A percentile compares a stretch with the other conserved stretches of the same genome.
Evolutionary conservation across 2,888 invertebrate genomes (phyloP).

Genomic region (Deilephila elpenor): DNA sequence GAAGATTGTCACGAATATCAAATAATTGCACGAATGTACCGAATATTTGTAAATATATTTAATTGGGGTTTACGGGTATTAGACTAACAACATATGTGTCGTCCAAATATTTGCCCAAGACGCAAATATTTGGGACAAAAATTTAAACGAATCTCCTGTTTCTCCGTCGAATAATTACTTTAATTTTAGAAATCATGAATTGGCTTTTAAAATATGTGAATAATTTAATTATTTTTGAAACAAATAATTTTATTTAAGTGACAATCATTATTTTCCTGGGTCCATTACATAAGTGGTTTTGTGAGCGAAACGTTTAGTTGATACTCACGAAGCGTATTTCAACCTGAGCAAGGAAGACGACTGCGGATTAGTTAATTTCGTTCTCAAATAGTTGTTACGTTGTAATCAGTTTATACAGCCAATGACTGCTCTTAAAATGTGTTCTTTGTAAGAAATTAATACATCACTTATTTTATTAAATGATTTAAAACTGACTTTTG

Average conservation of each 20-base stretch:
- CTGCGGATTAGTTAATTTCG: slow-evolving; percentile 41
- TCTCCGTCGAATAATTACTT: neutral
- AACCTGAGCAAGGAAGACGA: slow-evolving; percentile 32
- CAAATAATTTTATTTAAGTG: neutral
- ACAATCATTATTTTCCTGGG: neutral
- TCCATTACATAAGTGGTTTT: neutral
- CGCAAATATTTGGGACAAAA: neutral
- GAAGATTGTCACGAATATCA: slow-evolving; percentile 1
- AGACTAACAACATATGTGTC: neutral
- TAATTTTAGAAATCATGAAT: no score
- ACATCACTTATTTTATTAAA: slow-evolving; percentile 85
- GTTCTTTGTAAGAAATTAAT: slow-evolving; percentile 79
- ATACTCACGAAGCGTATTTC: slow-evolving; percentile 1
- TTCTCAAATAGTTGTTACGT: slow-evolving; percentile 43
- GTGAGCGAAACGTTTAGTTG: neutral
- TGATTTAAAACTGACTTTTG: slow-evolving; percentile 66
- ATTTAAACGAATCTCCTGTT: neutral
- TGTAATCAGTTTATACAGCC: slow-evolving; percentile 60
- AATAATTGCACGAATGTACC: no score
- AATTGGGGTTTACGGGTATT: neutral
- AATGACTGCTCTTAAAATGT: slow-evolving; percentile 79
- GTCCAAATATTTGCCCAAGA: neutral
- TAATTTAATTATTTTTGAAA: neutral
- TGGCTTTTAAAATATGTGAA: neutral
- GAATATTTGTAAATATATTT: no score